phyloP scores from a whole-genome alignment of 2,888 invertebrate species.

The Ypsolopha scabrella region DNA sequence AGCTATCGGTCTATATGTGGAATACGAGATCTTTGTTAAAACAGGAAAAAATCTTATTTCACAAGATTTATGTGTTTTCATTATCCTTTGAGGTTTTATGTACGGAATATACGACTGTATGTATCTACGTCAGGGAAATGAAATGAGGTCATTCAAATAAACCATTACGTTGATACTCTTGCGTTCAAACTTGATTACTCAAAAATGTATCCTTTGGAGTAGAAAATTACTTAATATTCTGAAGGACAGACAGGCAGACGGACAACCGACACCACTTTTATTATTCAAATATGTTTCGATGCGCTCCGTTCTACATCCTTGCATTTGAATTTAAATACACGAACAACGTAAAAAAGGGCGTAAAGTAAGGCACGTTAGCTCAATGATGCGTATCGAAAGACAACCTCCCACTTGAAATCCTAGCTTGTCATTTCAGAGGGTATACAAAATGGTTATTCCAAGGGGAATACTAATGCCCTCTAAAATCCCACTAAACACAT shows the following conservation, averaged over 20 bases:
- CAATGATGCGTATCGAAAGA: constrained; percentile 23
- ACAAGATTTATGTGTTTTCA: too few species aligned
- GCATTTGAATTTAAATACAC: background rate
- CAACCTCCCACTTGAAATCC: constrained; percentile 18
- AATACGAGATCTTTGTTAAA: too few species aligned
- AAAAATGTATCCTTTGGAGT: too few species aligned
- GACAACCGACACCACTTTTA: background rate
- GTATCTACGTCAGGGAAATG: too few species aligned
- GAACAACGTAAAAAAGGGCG: background rate
- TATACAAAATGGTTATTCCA: constrained; percentile 23
- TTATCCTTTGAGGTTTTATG: too few species aligned
- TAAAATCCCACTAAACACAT: constrained; percentile 32
- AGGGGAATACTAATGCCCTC: constrained; percentile 30
- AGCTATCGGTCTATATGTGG: too few species aligned
- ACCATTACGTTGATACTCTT: too few species aligned
- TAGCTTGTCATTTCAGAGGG: constrained; percentile 15
- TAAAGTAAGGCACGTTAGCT: constrained; percentile 2
- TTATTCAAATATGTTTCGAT: background rate
- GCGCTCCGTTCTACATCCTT: background rate
- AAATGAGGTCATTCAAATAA: too few species aligned
- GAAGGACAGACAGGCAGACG: background rate
- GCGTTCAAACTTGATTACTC: too few species aligned
- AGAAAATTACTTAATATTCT: too few species aligned
- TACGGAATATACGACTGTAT: too few species aligned
- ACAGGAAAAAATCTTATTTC: too few species aligned